Conservation (phyloP, 2,888 invertebrate genomes). For the Platycnemis pennipes region DNA sequence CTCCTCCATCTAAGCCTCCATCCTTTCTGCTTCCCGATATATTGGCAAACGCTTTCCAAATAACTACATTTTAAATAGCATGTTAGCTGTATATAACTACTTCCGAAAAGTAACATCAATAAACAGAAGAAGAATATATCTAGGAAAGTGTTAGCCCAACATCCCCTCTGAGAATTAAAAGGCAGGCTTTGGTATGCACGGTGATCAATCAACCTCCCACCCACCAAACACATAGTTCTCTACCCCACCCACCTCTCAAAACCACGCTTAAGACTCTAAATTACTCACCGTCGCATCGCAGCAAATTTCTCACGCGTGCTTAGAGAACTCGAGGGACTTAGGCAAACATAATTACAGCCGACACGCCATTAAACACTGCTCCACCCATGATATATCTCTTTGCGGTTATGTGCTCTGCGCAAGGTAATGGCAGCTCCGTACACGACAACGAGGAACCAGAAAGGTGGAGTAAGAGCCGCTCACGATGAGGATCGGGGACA, state of each 20-base stretch:
- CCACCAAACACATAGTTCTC: not conserved
- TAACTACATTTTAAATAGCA: no score
- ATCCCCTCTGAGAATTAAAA: not conserved
- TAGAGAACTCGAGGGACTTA: not conserved
- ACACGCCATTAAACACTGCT: slow-evolving; percentile 35
- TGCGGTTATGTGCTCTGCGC: not conserved
- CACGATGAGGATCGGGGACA: not conserved
- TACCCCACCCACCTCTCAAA: not conserved
- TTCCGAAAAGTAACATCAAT: no score
- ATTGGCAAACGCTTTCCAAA: no score
- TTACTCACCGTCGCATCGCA: slow-evolving; percentile 40
- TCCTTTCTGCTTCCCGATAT: no score
- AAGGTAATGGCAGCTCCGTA: not conserved
- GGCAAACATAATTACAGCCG: slow-evolving; percentile 36
- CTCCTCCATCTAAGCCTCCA: no score
- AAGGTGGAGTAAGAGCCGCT: not conserved
- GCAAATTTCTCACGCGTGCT: slow-evolving; percentile 28
- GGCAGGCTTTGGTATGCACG: not conserved
- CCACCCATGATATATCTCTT: slow-evolving; percentile 37
- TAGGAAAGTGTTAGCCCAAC: no score
- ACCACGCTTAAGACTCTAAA: slow-evolving; percentile 26
- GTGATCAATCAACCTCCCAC: not conserved
- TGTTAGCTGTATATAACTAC: no score
- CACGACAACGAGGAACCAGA: not conserved
- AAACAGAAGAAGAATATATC: no score